phyloP scores from a whole-genome alignment of 2,797 vertebrate species.

The Myotis daubentonii region DNA sequence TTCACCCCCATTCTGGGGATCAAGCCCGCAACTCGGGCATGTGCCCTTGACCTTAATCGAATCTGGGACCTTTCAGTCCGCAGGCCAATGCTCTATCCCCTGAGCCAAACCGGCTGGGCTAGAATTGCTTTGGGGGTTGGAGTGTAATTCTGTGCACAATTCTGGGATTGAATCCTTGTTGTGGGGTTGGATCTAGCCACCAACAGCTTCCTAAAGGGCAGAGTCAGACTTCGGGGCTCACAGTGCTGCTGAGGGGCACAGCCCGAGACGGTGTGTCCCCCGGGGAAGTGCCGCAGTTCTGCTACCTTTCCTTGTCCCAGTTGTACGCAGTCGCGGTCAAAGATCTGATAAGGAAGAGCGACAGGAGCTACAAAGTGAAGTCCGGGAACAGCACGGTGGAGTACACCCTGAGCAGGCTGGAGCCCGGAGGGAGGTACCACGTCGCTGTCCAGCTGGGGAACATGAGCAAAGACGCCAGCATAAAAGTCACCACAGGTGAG shows the following conservation, averaged over 20 bases:
- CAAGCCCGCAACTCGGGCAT: too few species aligned
- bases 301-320: slow-evolving; percentile 79
- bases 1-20: too few species aligned
- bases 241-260: neutral
- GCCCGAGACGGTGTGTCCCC: accelerated
- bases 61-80: too few species aligned
- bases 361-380: slow-evolving; percentile 93
- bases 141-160: neutral
- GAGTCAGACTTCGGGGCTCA: neutral
- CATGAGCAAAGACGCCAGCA: slow-evolving; percentile 97
- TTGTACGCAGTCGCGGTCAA: slow-evolving; percentile 92
- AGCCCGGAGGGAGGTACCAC: slow-evolving; percentile 95
- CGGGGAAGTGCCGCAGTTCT: neutral
- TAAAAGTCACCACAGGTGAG: slow-evolving; percentile 93
- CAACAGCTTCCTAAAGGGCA: neutral
- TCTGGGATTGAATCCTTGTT: neutral
- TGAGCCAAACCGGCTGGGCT: neutral
- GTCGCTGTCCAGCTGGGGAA: slow-evolving; percentile 94
- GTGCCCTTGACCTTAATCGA: too few species aligned
- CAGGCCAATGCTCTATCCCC: too few species aligned
- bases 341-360: slow-evolving; percentile 92
- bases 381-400: slow-evolving; percentile 95
- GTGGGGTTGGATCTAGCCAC: neutral
- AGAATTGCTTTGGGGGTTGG: neutral
- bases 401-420: slow-evolving; percentile 91